Conservation (phyloP, 2,113 vertebrate genomes). For the Abramis brama region DNA sequence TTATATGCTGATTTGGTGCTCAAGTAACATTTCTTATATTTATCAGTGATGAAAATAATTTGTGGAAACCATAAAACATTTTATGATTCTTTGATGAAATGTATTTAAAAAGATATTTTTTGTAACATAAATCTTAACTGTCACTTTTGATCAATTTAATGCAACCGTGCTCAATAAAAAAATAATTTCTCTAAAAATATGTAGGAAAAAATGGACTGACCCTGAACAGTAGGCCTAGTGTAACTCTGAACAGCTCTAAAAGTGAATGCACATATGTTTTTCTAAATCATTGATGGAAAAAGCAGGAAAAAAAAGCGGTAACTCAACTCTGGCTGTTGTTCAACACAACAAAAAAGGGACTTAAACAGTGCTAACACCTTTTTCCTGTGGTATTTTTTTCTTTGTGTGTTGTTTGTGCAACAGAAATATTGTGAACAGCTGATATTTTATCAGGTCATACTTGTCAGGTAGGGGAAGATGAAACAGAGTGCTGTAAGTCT, state of each 20-base stretch:
- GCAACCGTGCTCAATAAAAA: background rate
- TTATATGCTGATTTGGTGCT: background rate
- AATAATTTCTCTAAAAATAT: background rate
- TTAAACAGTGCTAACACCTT: background rate
- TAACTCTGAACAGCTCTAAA: background rate
- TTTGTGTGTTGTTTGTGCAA: background rate
- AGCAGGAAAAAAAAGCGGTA: background rate
- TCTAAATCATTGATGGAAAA: background rate
- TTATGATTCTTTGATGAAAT: too few species aligned
- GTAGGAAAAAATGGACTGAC: too few species aligned
- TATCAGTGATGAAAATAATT: too few species aligned
- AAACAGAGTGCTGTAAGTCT: background rate
- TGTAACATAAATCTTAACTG: background rate
- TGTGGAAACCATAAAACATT: too few species aligned
- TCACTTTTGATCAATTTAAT: background rate
- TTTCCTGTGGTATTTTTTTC: background rate
- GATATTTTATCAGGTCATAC: conserved; percentile 30
- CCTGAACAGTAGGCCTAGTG: background rate
- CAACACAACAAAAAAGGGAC: background rate
- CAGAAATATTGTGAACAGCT: background rate
- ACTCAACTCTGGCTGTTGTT: background rate
- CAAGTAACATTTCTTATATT: background rate
- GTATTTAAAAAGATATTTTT: background rate
- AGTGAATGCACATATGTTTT: background rate
- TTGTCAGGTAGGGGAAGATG: background rate